Base-by-base conservation (phyloP, 2,113 vertebrate species). In the Panthera tigris region DNA sequence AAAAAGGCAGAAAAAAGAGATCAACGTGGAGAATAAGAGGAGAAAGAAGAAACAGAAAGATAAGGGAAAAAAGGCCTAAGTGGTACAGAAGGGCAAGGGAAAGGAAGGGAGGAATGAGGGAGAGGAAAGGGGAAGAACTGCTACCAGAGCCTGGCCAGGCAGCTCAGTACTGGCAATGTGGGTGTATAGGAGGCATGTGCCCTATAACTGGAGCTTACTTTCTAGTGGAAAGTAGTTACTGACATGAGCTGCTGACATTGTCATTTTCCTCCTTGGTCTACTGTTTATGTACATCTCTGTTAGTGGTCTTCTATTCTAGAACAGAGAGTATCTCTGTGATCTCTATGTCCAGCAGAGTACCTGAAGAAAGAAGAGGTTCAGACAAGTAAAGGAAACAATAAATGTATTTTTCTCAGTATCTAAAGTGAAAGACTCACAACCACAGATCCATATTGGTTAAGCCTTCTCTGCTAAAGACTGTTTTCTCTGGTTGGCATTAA, bases 161-260 rank as follows among this genome's bases (percentile, higher is more conserved):
- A 33, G 12, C 25, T 7, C 7, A 4, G 14, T 16, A 5, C 12
- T 9, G 10, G 14, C 7, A 9, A 3, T 66, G 39, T 31, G 18
- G 31, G 3, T 4, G 3, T n/a, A 3, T 39, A 5, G 27, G 23
- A 9, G 7, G 4, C 1, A 0, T 48, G 36, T 12, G 36, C 36
- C n/a, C n/a, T 71, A 36, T 36, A 71, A 36, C 1, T 9, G 4
- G 39, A 63, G 23, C 8, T 74, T 8, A 18, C 6, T 50, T 41
- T 41, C 4, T 25, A 16, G 25, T n/a, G 3, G 41, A 63, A 45
- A 63, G 27, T 29, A 16, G 41, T 27, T 45, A 71, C 18, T 36
- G 19, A 71, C 69, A 71, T 9, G 19, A 15, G 39, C 61, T 33
- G 7, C 33, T 31, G 36, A 29, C 29, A 36, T 33, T 57, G 61